Percentiles rank a stretch among this genome's conserved stretches.
Evolutionary conservation across 2,888 invertebrate species (phyloP).

Genomic region (Thalpophila matura): DNA sequence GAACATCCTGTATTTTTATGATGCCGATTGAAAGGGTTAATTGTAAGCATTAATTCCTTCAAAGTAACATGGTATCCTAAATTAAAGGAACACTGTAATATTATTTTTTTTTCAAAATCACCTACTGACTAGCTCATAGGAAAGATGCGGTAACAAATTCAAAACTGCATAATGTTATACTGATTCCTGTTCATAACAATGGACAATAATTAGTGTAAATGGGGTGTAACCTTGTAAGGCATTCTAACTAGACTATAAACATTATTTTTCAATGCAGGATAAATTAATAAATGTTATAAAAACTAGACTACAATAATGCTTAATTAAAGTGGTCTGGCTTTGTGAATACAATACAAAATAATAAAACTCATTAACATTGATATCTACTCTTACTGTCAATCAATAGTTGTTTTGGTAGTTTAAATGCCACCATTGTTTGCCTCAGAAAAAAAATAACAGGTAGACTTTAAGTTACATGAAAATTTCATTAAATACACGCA

Average conservation of each 20-base stretch:
- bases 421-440: constrained; percentile 14
- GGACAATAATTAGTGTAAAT: no score
- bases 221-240: no score
- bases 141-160: no score
- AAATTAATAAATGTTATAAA: neutral
- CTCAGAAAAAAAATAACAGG: constrained; percentile 1
- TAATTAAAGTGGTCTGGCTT: neutral
- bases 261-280: neutral
- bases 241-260: neutral
- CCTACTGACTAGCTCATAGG: no score
- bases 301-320: neutral
- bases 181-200: no score
- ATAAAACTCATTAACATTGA: neutral
- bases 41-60: no score
- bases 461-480: neutral
- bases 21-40: no score
- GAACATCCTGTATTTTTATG: no score
- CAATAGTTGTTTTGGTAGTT: constrained; percentile 5
- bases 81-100: no score
- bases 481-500: neutral
- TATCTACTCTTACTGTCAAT: neutral
- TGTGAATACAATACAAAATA: neutral
- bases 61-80: no score
- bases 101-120: no score
- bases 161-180: no score